Conservation (phyloP, 2,797 vertebrate species). For the Manis crassicaudata region DNA sequence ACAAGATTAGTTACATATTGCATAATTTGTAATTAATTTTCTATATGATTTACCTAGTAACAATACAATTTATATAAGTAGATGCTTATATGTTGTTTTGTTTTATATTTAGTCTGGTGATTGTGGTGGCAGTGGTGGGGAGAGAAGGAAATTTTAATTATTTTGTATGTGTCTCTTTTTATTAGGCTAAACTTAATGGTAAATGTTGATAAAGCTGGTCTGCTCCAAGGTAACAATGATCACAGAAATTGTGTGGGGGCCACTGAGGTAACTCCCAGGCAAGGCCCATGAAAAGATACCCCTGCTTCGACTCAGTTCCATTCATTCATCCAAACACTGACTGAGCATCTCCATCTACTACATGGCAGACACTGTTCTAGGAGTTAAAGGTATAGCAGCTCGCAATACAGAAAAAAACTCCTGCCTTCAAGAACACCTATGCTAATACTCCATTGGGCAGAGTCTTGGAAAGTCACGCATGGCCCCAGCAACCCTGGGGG, state of each 20-base stretch:
- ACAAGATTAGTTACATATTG: slow-evolving; percentile 34
- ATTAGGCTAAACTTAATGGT: background rate
- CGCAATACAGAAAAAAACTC: background rate
- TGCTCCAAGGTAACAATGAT: background rate
- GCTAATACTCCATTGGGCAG: background rate
- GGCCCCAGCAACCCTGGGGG: background rate
- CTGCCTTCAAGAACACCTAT: background rate
- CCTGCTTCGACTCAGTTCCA: background rate
- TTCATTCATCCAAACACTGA: background rate
- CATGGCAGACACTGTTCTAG: background rate
- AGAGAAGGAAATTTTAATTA: background rate
- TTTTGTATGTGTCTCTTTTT: slow-evolving; percentile 19
- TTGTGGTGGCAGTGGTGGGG: background rate
- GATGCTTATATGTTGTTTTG: background rate
- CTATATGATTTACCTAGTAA: slow-evolving; percentile 26
- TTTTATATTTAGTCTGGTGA: background rate
- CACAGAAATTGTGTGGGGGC: background rate
- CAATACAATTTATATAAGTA: slow-evolving; percentile 34
- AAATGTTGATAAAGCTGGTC: background rate
- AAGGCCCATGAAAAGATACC: background rate
- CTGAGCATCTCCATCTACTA: background rate
- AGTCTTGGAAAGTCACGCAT: background rate
- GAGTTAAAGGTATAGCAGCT: background rate
- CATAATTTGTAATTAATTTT: slow-evolving; percentile 28
- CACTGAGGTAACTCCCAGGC: background rate